Conservation (phyloP, 1,140 invertebrate species). For the Parapsyche elsis region DNA sequence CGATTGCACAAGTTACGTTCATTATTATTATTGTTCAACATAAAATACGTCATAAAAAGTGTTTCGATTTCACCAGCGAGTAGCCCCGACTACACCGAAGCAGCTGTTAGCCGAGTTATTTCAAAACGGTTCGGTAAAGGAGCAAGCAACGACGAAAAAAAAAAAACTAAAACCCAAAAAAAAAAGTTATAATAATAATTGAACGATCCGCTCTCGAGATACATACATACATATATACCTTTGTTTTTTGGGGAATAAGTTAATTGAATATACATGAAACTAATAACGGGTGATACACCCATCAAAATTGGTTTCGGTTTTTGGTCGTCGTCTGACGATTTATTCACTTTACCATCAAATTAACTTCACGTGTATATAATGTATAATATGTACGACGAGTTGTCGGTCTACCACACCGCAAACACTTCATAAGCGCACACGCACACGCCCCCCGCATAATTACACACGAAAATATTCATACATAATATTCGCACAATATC, state of each 20-base stretch:
- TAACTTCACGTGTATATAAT: conserved; percentile 33
- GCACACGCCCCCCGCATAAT: neutral
- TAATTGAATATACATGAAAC: conserved; percentile 56
- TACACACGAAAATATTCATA: neutral
- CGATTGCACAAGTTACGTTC: neutral
- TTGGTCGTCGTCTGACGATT: conserved; percentile 26
- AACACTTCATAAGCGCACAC: conserved; percentile 26
- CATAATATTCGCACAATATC: neutral
- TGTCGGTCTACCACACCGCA: conserved; percentile 24
- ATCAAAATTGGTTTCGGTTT: conserved; percentile 45
- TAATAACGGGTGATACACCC: conserved; percentile 52
- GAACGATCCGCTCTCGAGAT: conserved; percentile 37
- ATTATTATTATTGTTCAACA: neutral
- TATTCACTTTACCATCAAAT: conserved; percentile 32
- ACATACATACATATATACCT: neutral
- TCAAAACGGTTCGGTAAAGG: neutral
- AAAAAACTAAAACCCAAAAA: neutral
- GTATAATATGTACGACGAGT: neutral
- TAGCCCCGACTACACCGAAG: neutral
- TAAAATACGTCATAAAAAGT: neutral
- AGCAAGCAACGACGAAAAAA: neutral
- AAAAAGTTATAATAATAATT: conserved; percentile 27
- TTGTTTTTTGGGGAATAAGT: conserved; percentile 54
- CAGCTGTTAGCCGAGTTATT: neutral
- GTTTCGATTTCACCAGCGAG: neutral